Evolutionary conservation across 2,888 invertebrate species (phyloP).

Genomic region (Sesamia inferens): DNA sequence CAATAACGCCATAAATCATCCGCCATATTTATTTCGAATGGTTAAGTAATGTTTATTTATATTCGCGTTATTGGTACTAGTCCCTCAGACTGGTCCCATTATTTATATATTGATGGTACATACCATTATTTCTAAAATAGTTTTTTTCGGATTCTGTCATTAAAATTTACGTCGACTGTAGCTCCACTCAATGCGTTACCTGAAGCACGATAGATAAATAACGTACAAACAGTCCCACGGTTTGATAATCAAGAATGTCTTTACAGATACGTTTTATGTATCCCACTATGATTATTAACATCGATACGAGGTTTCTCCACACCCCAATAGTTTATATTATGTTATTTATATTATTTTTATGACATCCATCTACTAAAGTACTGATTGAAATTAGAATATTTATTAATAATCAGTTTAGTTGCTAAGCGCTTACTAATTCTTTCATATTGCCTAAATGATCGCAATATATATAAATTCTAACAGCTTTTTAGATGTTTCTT

Average conservation of each 20-base stretch:
- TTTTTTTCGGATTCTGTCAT: slow-evolving; percentile 57
- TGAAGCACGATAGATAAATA: slow-evolving; percentile 60
- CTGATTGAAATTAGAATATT: slow-evolving; percentile 64
- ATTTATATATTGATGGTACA: slow-evolving; percentile 55
- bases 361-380: slow-evolving; percentile 57
- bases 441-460: slow-evolving; percentile 55
- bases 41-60: slow-evolving; percentile 78
- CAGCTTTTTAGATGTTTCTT: slow-evolving; percentile 45
- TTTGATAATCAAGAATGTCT: slow-evolving; percentile 58
- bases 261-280: slow-evolving; percentile 61
- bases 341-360: slow-evolving; percentile 67
- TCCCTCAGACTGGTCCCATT: slow-evolving; percentile 61
- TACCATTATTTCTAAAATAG: slow-evolving; percentile 46
- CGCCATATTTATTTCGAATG: slow-evolving; percentile 86
- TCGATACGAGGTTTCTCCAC: slow-evolving; percentile 54
- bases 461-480: slow-evolving; percentile 57
- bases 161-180: slow-evolving; percentile 54
- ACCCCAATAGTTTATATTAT: slow-evolving; percentile 64
- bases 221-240: slow-evolving; percentile 63
- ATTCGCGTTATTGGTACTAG: slow-evolving; percentile 70
- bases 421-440: slow-evolving; percentile 59
- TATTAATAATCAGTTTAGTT: slow-evolving; percentile 64
- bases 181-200: slow-evolving; percentile 53
- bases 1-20: slow-evolving; percentile 86
- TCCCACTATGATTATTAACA: slow-evolving; percentile 60